These are phyloP conservation scores for Dendroctonus valens DNA, from an alignment of 1,140 invertebrate genomes.

Conservation along the genomic window DNA sequence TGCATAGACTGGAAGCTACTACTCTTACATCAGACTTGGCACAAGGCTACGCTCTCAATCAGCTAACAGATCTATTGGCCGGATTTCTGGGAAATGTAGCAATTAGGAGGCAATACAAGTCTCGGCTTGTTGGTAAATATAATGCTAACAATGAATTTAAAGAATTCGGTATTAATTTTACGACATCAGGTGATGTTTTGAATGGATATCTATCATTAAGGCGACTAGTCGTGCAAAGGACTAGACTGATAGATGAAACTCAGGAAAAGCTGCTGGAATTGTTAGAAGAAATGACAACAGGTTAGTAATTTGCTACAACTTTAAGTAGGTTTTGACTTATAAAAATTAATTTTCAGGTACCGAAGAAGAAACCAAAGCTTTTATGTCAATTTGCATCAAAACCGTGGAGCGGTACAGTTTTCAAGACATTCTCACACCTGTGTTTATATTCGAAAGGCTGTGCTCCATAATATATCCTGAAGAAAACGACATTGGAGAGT, in stretches of 20 bases:
- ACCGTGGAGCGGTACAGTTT: conserved; percentile 91
- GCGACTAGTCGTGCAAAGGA: conserved; percentile 90
- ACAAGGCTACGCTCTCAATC: conserved; percentile 86
- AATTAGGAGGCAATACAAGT: conserved; percentile 87
- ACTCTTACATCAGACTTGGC: conserved; percentile 91
- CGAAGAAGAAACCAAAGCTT: conserved; percentile 92
- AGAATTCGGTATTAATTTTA: background rate
- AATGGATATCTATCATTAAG: conserved; percentile 92
- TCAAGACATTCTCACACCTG: conserved; percentile 92
- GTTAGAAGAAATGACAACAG: conserved; percentile 94
- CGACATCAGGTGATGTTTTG: conserved; percentile 65
- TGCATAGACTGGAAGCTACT: conserved; percentile 84
- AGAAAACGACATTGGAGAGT: conserved; percentile 95
- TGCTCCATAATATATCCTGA: conserved; percentile 98
- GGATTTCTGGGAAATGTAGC: conserved; percentile 79
- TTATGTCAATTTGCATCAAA: conserved; percentile 96
- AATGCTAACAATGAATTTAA: background rate
- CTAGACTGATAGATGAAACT: conserved; percentile 92
- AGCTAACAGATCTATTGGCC: conserved; percentile 82
- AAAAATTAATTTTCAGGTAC: conserved; percentile 65
- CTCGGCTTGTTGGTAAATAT: conserved; percentile 66
- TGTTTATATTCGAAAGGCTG: conserved; percentile 95
- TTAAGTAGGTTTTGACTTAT: conserved; percentile 6
- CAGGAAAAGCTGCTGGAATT: conserved; percentile 93
- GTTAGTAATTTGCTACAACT: conserved; percentile 53